Evolutionary conservation across 2,797 vertebrate species (phyloP).

Genomic region (Molothrus ater): DNA sequence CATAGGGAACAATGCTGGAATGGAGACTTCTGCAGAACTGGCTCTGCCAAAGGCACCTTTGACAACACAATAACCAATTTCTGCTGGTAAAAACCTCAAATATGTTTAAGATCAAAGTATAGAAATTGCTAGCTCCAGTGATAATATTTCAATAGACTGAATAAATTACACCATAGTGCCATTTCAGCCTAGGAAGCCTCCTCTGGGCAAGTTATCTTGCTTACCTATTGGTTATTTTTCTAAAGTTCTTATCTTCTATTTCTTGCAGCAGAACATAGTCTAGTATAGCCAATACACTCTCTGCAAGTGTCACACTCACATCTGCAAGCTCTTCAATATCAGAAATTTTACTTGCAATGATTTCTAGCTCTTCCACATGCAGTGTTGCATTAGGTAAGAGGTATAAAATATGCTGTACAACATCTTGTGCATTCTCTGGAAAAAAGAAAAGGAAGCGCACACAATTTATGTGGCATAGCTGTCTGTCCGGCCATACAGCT

Average conservation of each 20-base stretch:
- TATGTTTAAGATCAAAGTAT: not conserved
- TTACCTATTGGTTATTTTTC: constrained; percentile 79
- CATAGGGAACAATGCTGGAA: not conserved
- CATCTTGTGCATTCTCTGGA: constrained; percentile 81
- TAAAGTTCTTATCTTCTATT: constrained; percentile 53
- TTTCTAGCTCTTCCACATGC: constrained; percentile 71
- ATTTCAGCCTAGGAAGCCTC: not conserved
- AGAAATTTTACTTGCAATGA: constrained; percentile 80
- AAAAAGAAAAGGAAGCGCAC: not conserved
- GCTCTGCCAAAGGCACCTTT: not conserved
- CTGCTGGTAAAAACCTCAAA: not conserved
- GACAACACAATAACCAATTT: not conserved
- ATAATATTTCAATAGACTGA: not conserved
- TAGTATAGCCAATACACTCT: constrained; percentile 75
- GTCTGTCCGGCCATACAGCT: not conserved
- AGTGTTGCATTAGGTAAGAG: constrained; percentile 73
- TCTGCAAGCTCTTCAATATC: constrained; percentile 74
- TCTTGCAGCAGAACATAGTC: constrained; percentile 74
- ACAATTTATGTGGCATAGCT: not conserved
- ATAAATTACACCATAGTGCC: not conserved
- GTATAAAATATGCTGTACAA: constrained; percentile 81
- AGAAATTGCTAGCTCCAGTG: not conserved
- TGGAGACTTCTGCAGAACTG: not conserved
- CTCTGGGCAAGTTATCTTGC: constrained; percentile 7
- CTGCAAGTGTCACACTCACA: constrained; percentile 68